Evolutionary conservation across 2,113 vertebrate species (phyloP).

Genomic region (Prionailurus viverrinus): DNA sequence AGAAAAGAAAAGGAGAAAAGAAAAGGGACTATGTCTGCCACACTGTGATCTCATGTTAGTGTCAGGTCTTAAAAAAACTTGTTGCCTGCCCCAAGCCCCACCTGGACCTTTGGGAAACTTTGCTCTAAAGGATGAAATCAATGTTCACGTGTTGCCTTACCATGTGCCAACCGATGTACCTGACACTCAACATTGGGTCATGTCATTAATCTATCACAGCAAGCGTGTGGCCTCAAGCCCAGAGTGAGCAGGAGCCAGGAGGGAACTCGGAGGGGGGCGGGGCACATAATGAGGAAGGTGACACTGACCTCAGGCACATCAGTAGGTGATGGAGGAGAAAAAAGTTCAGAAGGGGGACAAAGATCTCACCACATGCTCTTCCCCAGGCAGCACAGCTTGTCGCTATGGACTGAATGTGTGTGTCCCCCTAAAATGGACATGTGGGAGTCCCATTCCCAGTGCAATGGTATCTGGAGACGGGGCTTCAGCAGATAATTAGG

Average conservation of each 20-base stretch:
- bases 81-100: background rate
- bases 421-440: background rate
- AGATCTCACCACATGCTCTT: background rate
- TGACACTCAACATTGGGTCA: background rate
- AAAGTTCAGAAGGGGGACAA: background rate
- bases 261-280: too few species aligned
- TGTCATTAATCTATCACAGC: background rate
- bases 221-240: background rate
- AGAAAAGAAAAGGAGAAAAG: background rate
- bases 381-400: background rate
- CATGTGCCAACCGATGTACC: background rate
- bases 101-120: background rate
- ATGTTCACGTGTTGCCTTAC: background rate
- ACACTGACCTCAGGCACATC: background rate
- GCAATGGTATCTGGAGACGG: background rate
- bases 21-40: background rate
- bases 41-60: background rate
- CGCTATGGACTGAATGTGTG: background rate
- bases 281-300: background rate
- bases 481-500: background rate
- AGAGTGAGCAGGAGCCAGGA: background rate
- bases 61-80: background rate
- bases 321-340: background rate
- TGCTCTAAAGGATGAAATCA: background rate
- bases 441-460: background rate